phyloP scores from a whole-genome alignment of 2,888 invertebrate genomes.

The Eupeodes latifasciatus region DNA sequence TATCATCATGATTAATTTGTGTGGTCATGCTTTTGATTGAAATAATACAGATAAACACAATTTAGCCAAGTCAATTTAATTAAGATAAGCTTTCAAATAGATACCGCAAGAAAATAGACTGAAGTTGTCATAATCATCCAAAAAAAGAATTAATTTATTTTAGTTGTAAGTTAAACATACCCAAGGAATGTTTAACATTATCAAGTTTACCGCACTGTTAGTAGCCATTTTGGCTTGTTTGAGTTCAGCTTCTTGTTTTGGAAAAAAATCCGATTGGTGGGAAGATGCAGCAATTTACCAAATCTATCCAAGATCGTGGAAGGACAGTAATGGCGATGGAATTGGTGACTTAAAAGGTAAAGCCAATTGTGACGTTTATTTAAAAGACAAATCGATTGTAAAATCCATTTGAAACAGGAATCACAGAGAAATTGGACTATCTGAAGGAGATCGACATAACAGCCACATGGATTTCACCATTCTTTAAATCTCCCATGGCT shows the following conservation, averaged over 20 bases:
- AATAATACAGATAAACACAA: too few relatives aligned
- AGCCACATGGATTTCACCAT: conserved; percentile 90
- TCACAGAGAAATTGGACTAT: conserved; percentile 86
- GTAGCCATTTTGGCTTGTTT: conserved; percentile 18
- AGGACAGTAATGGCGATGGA: conserved; percentile 92
- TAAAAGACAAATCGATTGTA: neutral
- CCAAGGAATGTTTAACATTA: neutral
- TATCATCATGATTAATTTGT: too few relatives aligned
- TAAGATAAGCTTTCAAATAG: neutral
- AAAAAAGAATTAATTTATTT: neutral
- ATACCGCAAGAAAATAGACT: neutral
- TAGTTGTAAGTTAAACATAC: neutral
- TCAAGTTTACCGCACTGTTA: neutral
- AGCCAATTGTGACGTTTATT: neutral
- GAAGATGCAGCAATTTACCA: conserved; percentile 92
- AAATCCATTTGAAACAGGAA: conserved; percentile 83
- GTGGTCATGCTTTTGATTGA: neutral
- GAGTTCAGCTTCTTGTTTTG: neutral
- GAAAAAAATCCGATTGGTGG: conserved; percentile 89
- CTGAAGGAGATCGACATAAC: conserved; percentile 88
- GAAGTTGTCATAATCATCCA: neutral
- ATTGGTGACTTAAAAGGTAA: conserved; percentile 92
- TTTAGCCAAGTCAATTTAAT: neutral
- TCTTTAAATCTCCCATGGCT: conserved; percentile 89
- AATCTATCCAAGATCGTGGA: conserved; percentile 93